These are phyloP conservation scores for Biston stratarius DNA, from an alignment of 2,888 invertebrate species.

Conservation along the genomic window DNA sequence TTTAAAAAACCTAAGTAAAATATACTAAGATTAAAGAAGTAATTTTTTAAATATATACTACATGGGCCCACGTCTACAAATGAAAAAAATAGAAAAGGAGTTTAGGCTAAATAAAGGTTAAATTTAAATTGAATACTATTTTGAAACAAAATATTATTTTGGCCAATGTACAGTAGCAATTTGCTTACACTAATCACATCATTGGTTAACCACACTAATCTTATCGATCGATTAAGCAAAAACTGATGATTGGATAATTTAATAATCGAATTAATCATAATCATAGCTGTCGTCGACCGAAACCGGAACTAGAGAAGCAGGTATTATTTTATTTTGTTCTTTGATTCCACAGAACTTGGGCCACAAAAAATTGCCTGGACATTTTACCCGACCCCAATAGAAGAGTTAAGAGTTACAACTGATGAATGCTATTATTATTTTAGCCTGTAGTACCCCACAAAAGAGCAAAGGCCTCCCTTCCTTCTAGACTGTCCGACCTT, in stretches of 20 bases:
- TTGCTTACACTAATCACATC: constrained; percentile 11
- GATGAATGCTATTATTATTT: too few relatives aligned
- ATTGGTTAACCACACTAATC: constrained; percentile 20
- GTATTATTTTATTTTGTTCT: neutral
- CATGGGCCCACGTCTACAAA: too few relatives aligned
- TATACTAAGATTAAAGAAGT: too few relatives aligned
- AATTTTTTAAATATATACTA: too few relatives aligned
- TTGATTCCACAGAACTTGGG: constrained; percentile 4
- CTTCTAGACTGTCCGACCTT: too few relatives aligned
- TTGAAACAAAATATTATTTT: constrained; percentile 1
- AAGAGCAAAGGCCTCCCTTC: too few relatives aligned
- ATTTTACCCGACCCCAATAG: neutral
- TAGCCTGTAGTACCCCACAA: too few relatives aligned
- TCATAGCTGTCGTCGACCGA: constrained; percentile 18
- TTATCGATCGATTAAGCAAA: constrained; percentile 19
- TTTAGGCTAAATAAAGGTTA: too few relatives aligned
- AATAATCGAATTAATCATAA: constrained; percentile 22
- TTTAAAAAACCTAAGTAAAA: too few relatives aligned
- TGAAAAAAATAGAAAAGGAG: too few relatives aligned
- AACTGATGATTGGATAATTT: constrained; percentile 21
- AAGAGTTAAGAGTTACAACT: too few relatives aligned
- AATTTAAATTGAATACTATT: too few relatives aligned
- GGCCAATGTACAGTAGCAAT: constrained; percentile 8
- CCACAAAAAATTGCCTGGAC: constrained; percentile 5
- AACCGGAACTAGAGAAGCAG: constrained; percentile 19